Evolutionary conservation across 2,888 invertebrate species (phyloP), one percentile per base, ranked within the genome.

Genomic region (Hybos culiciformis): DNA sequence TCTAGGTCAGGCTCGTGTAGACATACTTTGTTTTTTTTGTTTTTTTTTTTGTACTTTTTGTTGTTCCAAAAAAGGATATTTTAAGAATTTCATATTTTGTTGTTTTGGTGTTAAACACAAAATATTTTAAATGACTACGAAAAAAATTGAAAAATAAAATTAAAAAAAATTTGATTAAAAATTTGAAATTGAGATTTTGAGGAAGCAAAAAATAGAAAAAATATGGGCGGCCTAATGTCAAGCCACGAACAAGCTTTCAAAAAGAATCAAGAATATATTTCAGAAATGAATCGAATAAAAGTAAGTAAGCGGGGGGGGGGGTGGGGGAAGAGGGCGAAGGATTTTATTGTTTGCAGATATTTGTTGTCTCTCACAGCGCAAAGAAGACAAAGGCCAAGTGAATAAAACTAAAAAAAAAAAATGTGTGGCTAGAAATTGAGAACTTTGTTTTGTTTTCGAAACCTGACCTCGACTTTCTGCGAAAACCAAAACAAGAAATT

Each of bases 231-330:
- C 12, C 12, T 29, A 29, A n/a, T 29, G 12, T 29, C 29, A 29
- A 29, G 29, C n/a, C 29, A 29, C n/a, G 6, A 21, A 21, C n/a
- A 36, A 14, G 8, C 21, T 36, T 46, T 49, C 34, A 43, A 46
- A 37, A 51, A 50, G 24, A 53, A 53, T 41, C 53, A 53, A 23
- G 51, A 53, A 32, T 49, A 49, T 37, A 53, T 53, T 37, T 46
- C 48, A 53, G 71, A 72, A 54, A 74, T 77, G 53, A 78, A 78
- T 54, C 73, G 73, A 61, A 70, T 79, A 43, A 76, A 77, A 67
- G 80, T 78, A 62, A 54, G 54, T 52, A 4, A 14, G 8, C 12
- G 2, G 12, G 21, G 15, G 11, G 24, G 31, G 11, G 26, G 3
- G 12, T 37, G 15, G 8, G 14, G 18, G 5, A 34, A n/a, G 11